Evolutionary conservation across 2,888 invertebrate genomes (phyloP).

Genomic region (Ophioninae sp.): DNA sequence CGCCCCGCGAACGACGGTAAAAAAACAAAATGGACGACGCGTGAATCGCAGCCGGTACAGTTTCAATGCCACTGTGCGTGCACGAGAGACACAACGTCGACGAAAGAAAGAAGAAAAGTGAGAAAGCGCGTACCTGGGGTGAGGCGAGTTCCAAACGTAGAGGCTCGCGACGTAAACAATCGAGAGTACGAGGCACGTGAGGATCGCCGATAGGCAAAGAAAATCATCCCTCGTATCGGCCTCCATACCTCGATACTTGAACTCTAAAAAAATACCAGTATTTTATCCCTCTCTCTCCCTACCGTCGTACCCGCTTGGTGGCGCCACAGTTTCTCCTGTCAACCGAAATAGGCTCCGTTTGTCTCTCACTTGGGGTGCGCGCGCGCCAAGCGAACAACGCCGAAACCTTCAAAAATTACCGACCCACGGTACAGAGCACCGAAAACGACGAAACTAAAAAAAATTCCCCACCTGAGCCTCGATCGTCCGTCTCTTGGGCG

Average conservation of each 20-base stretch:
- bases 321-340: not conserved
- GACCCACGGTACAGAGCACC: conserved; percentile 24
- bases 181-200: conserved; percentile 90
- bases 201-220: conserved; percentile 84
- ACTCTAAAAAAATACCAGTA: conserved; percentile 62
- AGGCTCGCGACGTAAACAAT: conserved; percentile 92
- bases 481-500: conserved; percentile 34
- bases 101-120: conserved; percentile 70
- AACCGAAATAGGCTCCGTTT: not conserved
- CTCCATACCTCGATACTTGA: conserved; percentile 79
- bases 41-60: conserved; percentile 45
- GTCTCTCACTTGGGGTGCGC: not conserved
- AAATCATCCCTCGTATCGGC: conserved; percentile 75
- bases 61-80: conserved; percentile 11
- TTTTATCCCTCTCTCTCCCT: not conserved
- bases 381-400: no score
- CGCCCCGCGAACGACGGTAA: not conserved
- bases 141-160: conserved; percentile 91
- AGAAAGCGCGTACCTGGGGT: conserved; percentile 85
- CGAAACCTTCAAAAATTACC: conserved; percentile 14
- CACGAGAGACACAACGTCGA: not conserved
- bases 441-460: not conserved
- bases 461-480: not conserved
- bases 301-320: not conserved
- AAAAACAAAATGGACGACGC: conserved; percentile 45